Conservation (phyloP, 2,888 invertebrate species). For the Eupithecia exiguata region DNA sequence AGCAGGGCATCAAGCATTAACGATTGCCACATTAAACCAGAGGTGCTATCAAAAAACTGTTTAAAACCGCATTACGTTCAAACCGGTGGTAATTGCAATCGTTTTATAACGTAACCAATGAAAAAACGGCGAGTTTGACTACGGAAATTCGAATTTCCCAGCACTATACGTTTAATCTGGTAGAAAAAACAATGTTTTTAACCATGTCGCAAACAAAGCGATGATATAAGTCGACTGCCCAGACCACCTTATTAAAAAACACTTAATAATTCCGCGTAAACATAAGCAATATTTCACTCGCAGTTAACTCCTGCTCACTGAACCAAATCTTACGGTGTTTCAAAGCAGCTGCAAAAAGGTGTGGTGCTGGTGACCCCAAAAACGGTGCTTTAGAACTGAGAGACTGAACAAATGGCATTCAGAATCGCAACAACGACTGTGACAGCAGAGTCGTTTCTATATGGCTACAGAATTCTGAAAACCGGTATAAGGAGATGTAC, state of each 20-base stretch:
- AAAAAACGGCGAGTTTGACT: neutral
- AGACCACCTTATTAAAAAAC: neutral
- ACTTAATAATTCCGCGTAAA: neutral
- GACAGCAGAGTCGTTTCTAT: neutral
- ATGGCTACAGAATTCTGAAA: neutral
- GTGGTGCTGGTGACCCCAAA: conserved; percentile 4
- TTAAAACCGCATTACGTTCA: conserved; percentile 48
- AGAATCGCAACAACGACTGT: neutral
- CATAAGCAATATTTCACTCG: conserved; percentile 9
- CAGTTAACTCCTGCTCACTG: neutral
- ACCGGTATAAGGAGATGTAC: neutral
- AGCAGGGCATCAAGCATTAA: conserved; percentile 38
- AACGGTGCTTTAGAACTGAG: neutral
- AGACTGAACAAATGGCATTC: neutral
- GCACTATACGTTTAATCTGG: neutral
- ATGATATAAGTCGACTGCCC: neutral
- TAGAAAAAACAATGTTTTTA: neutral
- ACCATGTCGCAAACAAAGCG: neutral
- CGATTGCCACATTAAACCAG: conserved; percentile 40
- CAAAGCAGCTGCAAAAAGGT: neutral
- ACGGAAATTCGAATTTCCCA: neutral
- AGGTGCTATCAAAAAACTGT: conserved; percentile 48
- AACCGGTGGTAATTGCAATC: conserved; percentile 50
- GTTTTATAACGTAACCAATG: conserved; percentile 48
- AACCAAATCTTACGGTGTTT: neutral